Base-by-base conservation (phyloP, 2,888 invertebrate genomes). In the Heliconius hortense region DNA sequence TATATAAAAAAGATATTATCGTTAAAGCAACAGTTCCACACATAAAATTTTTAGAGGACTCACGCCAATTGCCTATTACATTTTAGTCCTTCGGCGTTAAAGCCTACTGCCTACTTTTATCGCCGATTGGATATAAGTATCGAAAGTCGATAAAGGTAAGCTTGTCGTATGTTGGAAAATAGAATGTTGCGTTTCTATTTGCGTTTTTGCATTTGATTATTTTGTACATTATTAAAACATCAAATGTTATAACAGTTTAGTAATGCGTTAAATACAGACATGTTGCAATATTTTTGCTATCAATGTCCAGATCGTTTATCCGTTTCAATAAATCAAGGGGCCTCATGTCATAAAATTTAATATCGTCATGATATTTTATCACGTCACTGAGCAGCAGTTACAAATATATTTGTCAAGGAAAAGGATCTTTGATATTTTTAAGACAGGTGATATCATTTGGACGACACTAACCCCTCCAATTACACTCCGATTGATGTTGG, bases 401-500 rank as follows among this genome's bases (percentile, higher is more conserved):
- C 76, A 75, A 73, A 77, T 78, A 78, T 74, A 78, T 77, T 76
- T 79, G 73, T 78, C 77, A 76, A 76, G 76, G 76, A 72, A 80
- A 77, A 79, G 70, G 78, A 76, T 72, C 81, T 80, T 79, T 75
- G 72, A 80, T 81, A 79, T 80, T 79, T 80, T 80, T 79, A 79
- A 80, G 81, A 81, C 85, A 83, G 82, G 79, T 82, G 80, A 86
- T 89, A 89, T 90, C 88, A 82, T 84, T 87, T 86, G 84, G 84
- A 84, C 85, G 90, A 89, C 88, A 89, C 82, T 87, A 83, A 84
- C 85, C 85, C 88, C 84, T 84, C 91, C 93, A 92, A 93, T 93
- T 93, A 93, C 89, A 86, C 82, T 81, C 83, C 91, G 89, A 91
- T 91, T 91, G 90, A 90, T 91, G 87, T 87, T 82, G 85, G 87